Evolutionary conservation across 2,113 vertebrate genomes (phyloP), one percentile per base, ranked within the genome.

Genomic region (Maccullochella peelii): DNA sequence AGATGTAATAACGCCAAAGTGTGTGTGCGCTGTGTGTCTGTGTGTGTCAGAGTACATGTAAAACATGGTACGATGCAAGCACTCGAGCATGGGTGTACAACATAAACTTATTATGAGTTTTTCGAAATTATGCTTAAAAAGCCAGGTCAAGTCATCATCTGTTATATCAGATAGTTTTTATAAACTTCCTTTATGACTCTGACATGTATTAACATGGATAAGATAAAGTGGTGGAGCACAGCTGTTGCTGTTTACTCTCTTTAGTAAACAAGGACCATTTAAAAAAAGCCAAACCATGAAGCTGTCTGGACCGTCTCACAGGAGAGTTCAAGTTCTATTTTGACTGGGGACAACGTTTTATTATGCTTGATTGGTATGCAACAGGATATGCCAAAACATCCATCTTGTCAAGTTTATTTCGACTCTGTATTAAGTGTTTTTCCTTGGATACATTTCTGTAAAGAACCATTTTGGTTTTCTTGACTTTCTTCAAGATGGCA

Each of bases 1-100:
- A 90, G 90, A 83, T 90, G 88, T 88, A 94, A 89, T 86, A 86
- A 89, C 25, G 40, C 11, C 59, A 38, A 42, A 42, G 85, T 52
- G 86, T 73, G 80, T 72, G 61, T 4, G 25, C 1, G 49, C 25
- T 33, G 63, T 54, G 58, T 27, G 67, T 69, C 16, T 50, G 15
- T 9, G 3, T 71, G 66, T 61, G 81, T 84, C 33, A 23, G 55
- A 76, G 74, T 21, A 50, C 70, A 73, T 72, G 84, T 74, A 23
- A 70, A 76, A 67, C 33, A 1, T 12, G 16, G n/a, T 63, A 18
- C 8, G 8, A 66, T 16, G 21, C 11, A 7, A 84, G 49, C 33
- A 23, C 36, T 77, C 2, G 7, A 75, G 25, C 3, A 8, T 38
- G 15, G 9, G 14, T 55, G 38, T 50, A 33, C 12, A 73, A 23